Conservation (phyloP, 2,113 vertebrate species). For the human (Homo sapiens) region GRCh38 chr1:74441001-74441500, state of each 20-base stretch:
- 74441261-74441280: not conserved
- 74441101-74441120: too few relatives aligned
- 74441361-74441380: not conserved
- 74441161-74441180: too few relatives aligned
- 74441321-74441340: not conserved
- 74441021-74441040: not conserved
- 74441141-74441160: too few relatives aligned
- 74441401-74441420: not conserved
- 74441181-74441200: too few relatives aligned
- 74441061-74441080: not conserved
- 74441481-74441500: not conserved
- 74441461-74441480: not conserved
- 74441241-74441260: not conserved
- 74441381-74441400: not conserved
- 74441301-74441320: not conserved
- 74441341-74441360: not conserved
- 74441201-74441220: not conserved
- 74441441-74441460: not conserved
- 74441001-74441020: not conserved
- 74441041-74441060: not conserved
- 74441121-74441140: too few relatives aligned
- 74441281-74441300: not conserved
- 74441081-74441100: not conserved
- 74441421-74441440: not conserved
- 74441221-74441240: not conserved